Evolutionary conservation across 2,888 invertebrate species (phyloP), one percentile per base, ranked within the genome.

Genomic region (Cremastinae sp.): DNA sequence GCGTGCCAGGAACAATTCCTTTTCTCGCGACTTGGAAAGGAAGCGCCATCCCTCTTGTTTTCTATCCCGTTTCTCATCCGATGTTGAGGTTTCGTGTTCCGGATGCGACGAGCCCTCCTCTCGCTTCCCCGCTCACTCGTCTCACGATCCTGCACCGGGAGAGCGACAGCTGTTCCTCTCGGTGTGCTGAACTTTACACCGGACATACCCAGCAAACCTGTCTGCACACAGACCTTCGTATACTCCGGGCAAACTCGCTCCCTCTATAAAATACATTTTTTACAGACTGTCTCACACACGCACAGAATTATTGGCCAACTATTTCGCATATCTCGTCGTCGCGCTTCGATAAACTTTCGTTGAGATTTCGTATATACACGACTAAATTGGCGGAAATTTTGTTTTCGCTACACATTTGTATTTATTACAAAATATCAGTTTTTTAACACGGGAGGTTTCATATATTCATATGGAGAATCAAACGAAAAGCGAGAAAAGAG

Each of bases 121-220:
- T 34, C 12, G 12, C 45, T 18, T 58, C 18, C 51, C 49, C 54
- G 61, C 59, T 56, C 61, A 9, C 62, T 43, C 68, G 69, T 53
- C 59, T 41, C 64, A 36, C 45, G 49, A 49, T 54, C 16, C 49
- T 38, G 53, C 64, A 53, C 34, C 58, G 36, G 65, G 69, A 59
- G 74, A 70, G 64, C 74, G 74, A 74, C 74, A 74, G 74, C 74
- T 74, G 74, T 45, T 59, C 20, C 64, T 51, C 34, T 54, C 34
- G 45, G 61, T n/a, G 47, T 5, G 2, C 38, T 62, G 68, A 74
- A 74, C 74, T 68, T 74, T 74, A 74, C 61, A 62, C 74, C 74
- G 74, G 74, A 74, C 74, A 74, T 68, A 45, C 38, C 16, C 14
- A 41, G 54, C 47, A 18, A 68, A 74, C 61, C 53, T 41, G 16